Evolutionary conservation across 1,140 invertebrate genomes (phyloP), one percentile per base, ranked within the genome.

Genomic region (Pseudomyrmex cubaensis): DNA sequence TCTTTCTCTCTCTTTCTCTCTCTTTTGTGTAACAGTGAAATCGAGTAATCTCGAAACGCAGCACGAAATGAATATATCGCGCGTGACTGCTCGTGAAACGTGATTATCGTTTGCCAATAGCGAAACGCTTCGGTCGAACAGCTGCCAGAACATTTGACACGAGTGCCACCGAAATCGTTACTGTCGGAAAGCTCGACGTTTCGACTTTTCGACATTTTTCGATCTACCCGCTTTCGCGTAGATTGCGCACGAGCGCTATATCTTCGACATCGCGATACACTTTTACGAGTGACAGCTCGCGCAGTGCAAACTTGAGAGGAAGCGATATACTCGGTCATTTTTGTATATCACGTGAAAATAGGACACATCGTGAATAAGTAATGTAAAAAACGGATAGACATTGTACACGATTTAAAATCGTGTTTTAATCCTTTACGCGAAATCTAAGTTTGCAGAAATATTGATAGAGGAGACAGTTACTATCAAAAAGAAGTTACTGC

Each of bases 31-130:
- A 61, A 59, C 46, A 15, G 10, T 78, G 15, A 70, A 78, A 78
- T 78, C 64, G 76, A 59, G 57, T 74, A 82, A 82, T 82, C 78
- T 73, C 78, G 74, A 82, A 82, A 82, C 25, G 70, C 50, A 64
- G 20, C 35, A 44, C 57, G 50, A 15, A 82, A 74, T 82, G 78
- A 82, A 82, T 75, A 75, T 82, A 74, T 82, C 72, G 72, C 78
- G 48, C 48, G 57, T 75, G 64, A 73, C 48, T 84, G 35, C 72
- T 76, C 67, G 76, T 56, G 70, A 73, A 82, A 82, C 70, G 46
- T 75, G 78, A 82, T 82, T 82, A 82, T 46, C 57, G 78, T 75
- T 82, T 82, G 70, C 61, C 78, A 82, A 82, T 82, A 75, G 78
- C 35, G 72, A 82, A 82, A 82, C 35, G 78, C 78, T 74, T 74